phyloP scores from a whole-genome alignment of 2,797 vertebrate genomes.

The Synaphobranchus kaupii region DNA sequence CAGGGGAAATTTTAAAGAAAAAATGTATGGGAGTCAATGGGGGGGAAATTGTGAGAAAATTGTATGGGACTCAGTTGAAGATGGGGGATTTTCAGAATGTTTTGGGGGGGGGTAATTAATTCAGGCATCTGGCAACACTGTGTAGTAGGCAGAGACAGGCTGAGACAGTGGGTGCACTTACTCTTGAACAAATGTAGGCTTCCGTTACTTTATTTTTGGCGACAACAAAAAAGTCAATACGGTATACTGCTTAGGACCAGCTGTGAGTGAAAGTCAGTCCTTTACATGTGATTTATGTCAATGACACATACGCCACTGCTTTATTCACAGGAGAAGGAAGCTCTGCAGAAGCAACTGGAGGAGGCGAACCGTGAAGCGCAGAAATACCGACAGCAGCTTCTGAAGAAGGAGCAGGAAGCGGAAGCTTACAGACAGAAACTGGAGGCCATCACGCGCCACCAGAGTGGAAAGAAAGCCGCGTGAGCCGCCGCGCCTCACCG shows the following conservation, averaged over 20 bases:
- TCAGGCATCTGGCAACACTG: too few species aligned
- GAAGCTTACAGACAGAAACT: conserved; percentile 69
- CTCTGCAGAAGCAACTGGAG: conserved; percentile 68
- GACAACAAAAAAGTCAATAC: neutral
- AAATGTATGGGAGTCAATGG: too few species aligned
- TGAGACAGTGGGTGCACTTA: too few species aligned
- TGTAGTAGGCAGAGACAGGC: too few species aligned
- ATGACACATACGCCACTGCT: neutral
- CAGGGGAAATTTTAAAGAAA: too few species aligned
- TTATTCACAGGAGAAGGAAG: conserved; percentile 77
- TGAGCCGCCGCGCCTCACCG: conserved; percentile 48
- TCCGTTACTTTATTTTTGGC: too few species aligned
- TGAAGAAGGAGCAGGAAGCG: conserved; percentile 73
- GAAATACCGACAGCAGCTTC: conserved; percentile 73
- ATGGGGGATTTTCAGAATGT: too few species aligned
- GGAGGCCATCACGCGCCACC: conserved; percentile 62
- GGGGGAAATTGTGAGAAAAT: too few species aligned
- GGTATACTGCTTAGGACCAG: neutral
- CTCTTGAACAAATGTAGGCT: too few species aligned
- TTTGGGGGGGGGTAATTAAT: too few species aligned
- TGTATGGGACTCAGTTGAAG: too few species aligned
- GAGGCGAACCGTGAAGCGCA: conserved; percentile 71
- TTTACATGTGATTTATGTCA: neutral
- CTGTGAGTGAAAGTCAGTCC: neutral
- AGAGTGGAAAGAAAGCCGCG: conserved; percentile 70